Evolutionary conservation across 2,888 invertebrate species (phyloP), one percentile per base, ranked within the genome.

Genomic region (Tetropium fuscum): DNA sequence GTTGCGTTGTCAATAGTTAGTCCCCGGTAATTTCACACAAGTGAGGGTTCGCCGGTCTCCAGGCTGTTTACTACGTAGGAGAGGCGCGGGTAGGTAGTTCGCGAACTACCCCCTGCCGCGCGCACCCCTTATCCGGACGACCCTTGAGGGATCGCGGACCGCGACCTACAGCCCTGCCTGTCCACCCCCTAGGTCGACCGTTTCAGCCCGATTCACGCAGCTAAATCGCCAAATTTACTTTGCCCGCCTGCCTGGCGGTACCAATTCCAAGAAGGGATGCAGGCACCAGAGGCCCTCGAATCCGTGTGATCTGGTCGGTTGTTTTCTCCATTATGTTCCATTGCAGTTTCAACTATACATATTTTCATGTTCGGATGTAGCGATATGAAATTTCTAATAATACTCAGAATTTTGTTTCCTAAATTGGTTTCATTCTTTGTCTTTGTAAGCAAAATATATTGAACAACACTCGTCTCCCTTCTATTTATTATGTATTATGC

Each of bases 121-220:
- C 49, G 27, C 58, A 53, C 53, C 63, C 56, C 57, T 11, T 58
- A 48, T 40, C 59, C 61, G 48, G 54, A 40, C 36, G 32, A 54
- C 49, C 60, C 53, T 64, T 64, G 64, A 58, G 70, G 69, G 69
- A 64, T 65, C 72, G 72, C 70, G 70, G 74, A 74, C 75, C 74
- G 75, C 75, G 75, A 75, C 75, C 75, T 73, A 74, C 68, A 69
- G 60, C 48, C 54, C 64, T 32, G 67, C 51, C 51, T 40, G 51
- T 34, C 51, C 47, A 48, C 34, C 51, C 51, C 51, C 51, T 40
- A 54, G 61, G 61, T 51, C 58, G 58, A 63, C 64, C 67, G 67
- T 67, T 64, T 59, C 59, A 60, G 62, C 68, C 69, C 53, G 65
- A 44, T 60, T 71, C 63, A 66, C 65, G 63, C 63, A 68, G 66